phyloP scores from a whole-genome alignment of 2,113 vertebrate species.

The Urocynchramus pylzowi region DNA sequence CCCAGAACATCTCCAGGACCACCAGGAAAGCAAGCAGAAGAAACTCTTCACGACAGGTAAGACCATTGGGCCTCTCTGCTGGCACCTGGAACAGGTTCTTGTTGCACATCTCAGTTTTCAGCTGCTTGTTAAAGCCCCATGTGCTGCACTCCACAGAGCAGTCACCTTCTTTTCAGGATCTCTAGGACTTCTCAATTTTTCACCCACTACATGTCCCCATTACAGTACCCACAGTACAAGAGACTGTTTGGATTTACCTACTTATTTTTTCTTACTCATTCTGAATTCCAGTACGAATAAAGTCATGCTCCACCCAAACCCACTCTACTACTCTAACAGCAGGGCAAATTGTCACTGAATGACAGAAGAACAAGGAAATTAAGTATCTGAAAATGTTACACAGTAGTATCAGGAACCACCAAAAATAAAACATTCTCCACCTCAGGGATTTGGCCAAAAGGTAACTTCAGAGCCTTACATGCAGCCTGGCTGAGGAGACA shows the following conservation, averaged over 20 bases:
- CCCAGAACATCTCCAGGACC: neutral
- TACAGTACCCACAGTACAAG: neutral
- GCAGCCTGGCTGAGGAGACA: neutral
- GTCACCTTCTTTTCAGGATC: neutral
- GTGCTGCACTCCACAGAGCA: neutral
- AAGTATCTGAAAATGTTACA: neutral
- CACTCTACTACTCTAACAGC: neutral
- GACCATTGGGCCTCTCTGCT: neutral
- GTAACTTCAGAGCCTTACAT: accelerated
- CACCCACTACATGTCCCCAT: neutral
- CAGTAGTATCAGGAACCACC: neutral
- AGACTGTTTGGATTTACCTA: neutral
- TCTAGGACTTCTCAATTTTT: neutral
- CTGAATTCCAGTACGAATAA: accelerated
- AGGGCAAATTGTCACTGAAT: neutral
- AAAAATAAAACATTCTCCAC: neutral
- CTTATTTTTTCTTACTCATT: neutral
- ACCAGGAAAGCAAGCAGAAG: neutral
- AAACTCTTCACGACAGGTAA: neutral
- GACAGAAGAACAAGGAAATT: neutral
- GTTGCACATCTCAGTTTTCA: neutral
- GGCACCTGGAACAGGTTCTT: neutral
- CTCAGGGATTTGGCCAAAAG: neutral
- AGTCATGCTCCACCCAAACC: neutral
- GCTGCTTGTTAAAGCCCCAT: neutral